Evolutionary conservation across 2,797 vertebrate genomes (phyloP).

Genomic region (Cichlasoma orientale): DNA sequence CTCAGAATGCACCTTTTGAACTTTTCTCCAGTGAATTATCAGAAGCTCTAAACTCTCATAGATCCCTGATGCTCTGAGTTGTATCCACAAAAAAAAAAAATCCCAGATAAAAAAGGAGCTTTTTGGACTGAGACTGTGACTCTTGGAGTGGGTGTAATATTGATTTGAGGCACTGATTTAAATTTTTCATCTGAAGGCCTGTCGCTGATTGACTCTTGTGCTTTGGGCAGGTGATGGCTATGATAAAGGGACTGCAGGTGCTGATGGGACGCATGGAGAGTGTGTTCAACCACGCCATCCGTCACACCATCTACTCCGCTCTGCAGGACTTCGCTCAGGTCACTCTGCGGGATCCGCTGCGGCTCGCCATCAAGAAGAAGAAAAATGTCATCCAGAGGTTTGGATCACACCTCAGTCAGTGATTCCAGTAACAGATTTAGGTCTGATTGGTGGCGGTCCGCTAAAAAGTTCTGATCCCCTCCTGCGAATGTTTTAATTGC

Average conservation of each 20-base stretch:
- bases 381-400: slow-evolving; percentile 96
- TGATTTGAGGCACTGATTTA: background rate
- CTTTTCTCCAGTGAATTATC: no score
- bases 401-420: background rate
- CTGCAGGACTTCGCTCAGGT: slow-evolving; percentile 97
- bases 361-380: slow-evolving; percentile 98
- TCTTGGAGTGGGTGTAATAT: no score
- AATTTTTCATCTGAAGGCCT: background rate
- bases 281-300: slow-evolving; percentile 98
- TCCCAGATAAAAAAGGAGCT: no score
- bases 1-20: no score
- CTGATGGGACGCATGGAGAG: slow-evolving; percentile 99
- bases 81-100: no score
- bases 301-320: slow-evolving; percentile 96
- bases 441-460: background rate
- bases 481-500: background rate
- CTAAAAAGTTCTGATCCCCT: background rate
- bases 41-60: no score
- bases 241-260: slow-evolving; percentile 98
- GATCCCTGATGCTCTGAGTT: no score
- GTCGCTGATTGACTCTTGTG: background rate
- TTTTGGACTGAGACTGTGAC: no score
- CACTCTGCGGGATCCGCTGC: slow-evolving; percentile 90
- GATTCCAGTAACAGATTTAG: background rate
- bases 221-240: slow-evolving; percentile 91